Conservation (phyloP, 2,797 vertebrate genomes). For the Sciurus carolinensis region DNA sequence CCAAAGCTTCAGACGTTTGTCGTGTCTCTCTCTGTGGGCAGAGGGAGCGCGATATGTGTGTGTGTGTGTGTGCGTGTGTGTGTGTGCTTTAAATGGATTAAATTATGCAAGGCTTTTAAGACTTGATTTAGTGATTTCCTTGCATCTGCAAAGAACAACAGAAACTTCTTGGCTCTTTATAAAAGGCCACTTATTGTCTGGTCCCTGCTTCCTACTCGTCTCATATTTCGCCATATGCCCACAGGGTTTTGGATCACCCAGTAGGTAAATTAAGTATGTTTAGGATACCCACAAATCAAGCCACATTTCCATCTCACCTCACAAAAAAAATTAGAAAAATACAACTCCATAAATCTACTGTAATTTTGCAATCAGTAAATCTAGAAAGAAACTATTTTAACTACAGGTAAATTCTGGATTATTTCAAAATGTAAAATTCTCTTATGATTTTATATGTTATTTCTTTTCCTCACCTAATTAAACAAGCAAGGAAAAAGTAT, state of each 20-base stretch:
- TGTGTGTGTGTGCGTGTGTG: no score
- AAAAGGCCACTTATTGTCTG: background rate
- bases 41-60: no score
- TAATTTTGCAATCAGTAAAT: slow-evolving; percentile 49
- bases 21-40: no score
- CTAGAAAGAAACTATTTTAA: background rate
- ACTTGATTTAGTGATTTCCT: background rate
- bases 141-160: slow-evolving; percentile 15
- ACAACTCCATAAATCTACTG: background rate
- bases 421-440: slow-evolving; percentile 43
- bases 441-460: background rate
- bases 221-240: background rate
- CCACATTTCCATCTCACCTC: background rate
- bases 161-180: background rate
- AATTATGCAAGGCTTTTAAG: slow-evolving; percentile 26
- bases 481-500: background rate
- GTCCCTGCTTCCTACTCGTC: background rate
- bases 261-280: background rate
- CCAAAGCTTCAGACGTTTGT: no score
- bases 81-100: background rate
- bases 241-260: background rate
- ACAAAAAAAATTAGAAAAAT: background rate
- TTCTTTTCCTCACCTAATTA: slow-evolving; percentile 42
- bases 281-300: background rate
- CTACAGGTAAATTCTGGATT: background rate